These are phyloP conservation scores for Agelastica alni DNA, from an alignment of 2,888 invertebrate genomes.

Conservation along the genomic window DNA sequence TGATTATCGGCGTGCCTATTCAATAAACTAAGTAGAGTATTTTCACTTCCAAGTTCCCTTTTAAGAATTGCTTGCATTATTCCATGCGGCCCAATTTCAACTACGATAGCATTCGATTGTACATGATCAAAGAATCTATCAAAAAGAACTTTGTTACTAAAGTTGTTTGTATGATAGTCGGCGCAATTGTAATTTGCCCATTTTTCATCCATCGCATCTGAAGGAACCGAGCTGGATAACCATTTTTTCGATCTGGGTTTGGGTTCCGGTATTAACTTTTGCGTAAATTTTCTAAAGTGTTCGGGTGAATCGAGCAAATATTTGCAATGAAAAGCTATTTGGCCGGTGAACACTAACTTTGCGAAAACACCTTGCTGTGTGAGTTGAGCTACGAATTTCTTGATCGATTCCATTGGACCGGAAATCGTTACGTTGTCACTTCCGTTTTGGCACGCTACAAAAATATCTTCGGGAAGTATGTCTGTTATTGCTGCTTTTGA, in stretches of 20 bases:
- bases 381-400: conserved; percentile 67
- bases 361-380: conserved; percentile 73
- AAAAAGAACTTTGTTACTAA: conserved; percentile 69
- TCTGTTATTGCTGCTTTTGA: conserved; percentile 48
- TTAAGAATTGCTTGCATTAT: conserved; percentile 80
- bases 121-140: conserved; percentile 77
- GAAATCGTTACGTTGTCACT: conserved; percentile 86
- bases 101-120: conserved; percentile 74
- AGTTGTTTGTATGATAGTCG: conserved; percentile 86
- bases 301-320: conserved; percentile 71
- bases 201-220: conserved; percentile 67
- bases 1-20: conserved; percentile 68
- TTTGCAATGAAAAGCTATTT: conserved; percentile 82
- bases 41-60: conserved; percentile 67
- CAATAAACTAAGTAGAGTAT: conserved; percentile 71
- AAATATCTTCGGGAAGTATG: conserved; percentile 74
- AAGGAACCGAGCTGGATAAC: conserved; percentile 75
- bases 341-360: conserved; percentile 76
- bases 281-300: conserved; percentile 64
- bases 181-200: conserved; percentile 70
- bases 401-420: conserved; percentile 75
- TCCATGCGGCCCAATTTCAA: conserved; percentile 86
- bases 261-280: conserved; percentile 66
- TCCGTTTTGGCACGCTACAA: conserved; percentile 87
- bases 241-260: conserved; percentile 74